Evolutionary conservation across 1,140 invertebrate species (phyloP).

Genomic region (Ditylenchus dipsaci): DNA sequence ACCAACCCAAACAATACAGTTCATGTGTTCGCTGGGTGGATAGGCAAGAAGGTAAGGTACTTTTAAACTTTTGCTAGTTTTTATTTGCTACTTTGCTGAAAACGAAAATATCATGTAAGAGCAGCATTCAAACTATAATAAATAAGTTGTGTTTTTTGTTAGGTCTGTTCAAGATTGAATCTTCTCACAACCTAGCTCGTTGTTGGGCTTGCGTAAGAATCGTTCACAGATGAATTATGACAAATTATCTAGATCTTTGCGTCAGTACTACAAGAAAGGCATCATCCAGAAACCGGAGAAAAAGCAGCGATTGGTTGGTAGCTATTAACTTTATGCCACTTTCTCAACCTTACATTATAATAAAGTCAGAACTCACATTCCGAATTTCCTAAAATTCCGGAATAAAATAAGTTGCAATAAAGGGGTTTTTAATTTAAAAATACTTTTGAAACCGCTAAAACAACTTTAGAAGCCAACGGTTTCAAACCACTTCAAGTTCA

Average conservation of each 20-base stretch:
- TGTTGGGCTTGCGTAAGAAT: conserved; percentile 94
- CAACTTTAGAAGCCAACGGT: too few species aligned
- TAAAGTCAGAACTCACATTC: too few species aligned
- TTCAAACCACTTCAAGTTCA: too few species aligned
- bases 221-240: conserved; percentile 99
- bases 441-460: too few species aligned
- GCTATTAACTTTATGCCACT: too few species aligned
- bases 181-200: conserved; percentile 86
- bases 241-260: conserved; percentile 90
- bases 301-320: conserved; percentile 74
- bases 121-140: background rate
- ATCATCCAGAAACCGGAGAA: conserved; percentile 99
- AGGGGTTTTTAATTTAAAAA: too few species aligned
- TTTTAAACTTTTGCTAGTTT: conserved; percentile 5
- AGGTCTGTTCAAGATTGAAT: conserved; percentile 96
- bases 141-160: background rate
- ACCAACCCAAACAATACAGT: conserved; percentile 76
- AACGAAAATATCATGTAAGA: background rate
- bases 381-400: background rate
- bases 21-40: conserved; percentile 94
- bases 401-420: too few species aligned
- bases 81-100: conserved; percentile 13
- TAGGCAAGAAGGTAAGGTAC: conserved; percentile 69
- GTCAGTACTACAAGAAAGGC: conserved; percentile 99
- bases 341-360: too few species aligned